Percentiles rank a stretch among this genome's conserved stretches.
Evolutionary conservation across 1,140 invertebrate genomes (phyloP).

Genomic region (Meloidogyne exigua): DNA sequence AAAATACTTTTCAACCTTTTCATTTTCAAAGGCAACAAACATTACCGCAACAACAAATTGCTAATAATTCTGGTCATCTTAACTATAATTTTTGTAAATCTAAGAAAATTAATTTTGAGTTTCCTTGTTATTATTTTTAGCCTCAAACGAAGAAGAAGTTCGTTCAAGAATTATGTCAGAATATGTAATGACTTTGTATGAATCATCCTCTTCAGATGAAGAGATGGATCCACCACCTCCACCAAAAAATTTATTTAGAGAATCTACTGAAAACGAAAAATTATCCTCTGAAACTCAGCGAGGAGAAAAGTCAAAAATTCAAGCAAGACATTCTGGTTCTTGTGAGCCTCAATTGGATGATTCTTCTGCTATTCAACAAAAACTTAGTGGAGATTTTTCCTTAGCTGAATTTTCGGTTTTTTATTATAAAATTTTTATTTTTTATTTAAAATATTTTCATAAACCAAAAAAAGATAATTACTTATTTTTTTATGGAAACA

Average conservation of each 20-base stretch:
- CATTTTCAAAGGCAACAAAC: not conserved
- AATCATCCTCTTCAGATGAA: slow-evolving; percentile 20
- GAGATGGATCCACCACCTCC: slow-evolving; percentile 28
- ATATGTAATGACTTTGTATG: slow-evolving; percentile 18
- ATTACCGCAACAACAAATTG: not conserved
- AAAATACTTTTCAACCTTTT: not conserved
- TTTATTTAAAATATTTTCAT: not conserved
- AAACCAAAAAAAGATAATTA: too few relatives aligned
- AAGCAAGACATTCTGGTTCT: not conserved
- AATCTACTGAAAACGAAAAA: not conserved
- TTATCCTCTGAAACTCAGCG: not conserved
- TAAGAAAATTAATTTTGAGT: not conserved
- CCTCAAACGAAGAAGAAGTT: slow-evolving; percentile 21
- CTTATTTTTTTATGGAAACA: too few relatives aligned
- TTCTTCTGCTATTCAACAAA: not conserved
- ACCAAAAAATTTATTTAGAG: slow-evolving; percentile 14
- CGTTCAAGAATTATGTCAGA: slow-evolving; percentile 22
- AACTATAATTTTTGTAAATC: not conserved
- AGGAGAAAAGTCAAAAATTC: not conserved
- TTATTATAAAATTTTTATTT: too few relatives aligned
- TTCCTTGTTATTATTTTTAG: not conserved
- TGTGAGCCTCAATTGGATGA: not conserved
- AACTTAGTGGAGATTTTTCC: not conserved
- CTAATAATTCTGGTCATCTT: not conserved
- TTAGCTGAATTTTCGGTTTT: not conserved